These are phyloP conservation scores for Cephus spinipes DNA, from an alignment of 2,888 invertebrate genomes.

Conservation along the genomic window DNA sequence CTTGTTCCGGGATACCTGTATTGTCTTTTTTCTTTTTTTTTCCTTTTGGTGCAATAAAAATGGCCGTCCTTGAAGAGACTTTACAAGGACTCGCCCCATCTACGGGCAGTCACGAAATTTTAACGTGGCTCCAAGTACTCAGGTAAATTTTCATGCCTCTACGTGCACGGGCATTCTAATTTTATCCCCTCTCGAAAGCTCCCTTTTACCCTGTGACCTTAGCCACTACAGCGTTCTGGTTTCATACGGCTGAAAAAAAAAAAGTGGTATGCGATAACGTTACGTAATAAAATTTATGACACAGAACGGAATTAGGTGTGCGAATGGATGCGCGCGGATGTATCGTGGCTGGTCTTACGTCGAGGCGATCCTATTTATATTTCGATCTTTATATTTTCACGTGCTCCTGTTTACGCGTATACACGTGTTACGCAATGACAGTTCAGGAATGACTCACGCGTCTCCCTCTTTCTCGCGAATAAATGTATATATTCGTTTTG, in stretches of 20 bases:
- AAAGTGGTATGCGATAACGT: not conserved
- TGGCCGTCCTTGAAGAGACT: not conserved
- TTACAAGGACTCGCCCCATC: not conserved
- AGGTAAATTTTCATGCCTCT: not conserved
- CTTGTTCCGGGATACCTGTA: not conserved
- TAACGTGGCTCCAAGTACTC: not conserved
- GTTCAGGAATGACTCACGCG: not conserved
- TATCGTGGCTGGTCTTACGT: not conserved
- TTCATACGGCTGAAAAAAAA: not conserved
- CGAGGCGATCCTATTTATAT: not conserved
- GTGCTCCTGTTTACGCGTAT: not conserved
- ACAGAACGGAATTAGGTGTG: not conserved
- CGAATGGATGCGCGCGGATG: not conserved
- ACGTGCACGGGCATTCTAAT: not conserved
- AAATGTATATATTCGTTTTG: slow-evolving; percentile 8
- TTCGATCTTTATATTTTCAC: not conserved
- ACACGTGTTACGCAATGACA: not conserved
- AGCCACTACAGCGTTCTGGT: not conserved
- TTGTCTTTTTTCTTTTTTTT: not conserved
- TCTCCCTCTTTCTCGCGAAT: not conserved
- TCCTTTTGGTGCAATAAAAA: not conserved
- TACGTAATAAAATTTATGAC: not conserved
- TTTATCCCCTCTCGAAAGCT: not conserved
- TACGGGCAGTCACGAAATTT: not conserved
- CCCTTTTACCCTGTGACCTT: not conserved